phyloP scores from a whole-genome alignment of 2,888 invertebrate genomes.

The Diloba caeruleocephala region DNA sequence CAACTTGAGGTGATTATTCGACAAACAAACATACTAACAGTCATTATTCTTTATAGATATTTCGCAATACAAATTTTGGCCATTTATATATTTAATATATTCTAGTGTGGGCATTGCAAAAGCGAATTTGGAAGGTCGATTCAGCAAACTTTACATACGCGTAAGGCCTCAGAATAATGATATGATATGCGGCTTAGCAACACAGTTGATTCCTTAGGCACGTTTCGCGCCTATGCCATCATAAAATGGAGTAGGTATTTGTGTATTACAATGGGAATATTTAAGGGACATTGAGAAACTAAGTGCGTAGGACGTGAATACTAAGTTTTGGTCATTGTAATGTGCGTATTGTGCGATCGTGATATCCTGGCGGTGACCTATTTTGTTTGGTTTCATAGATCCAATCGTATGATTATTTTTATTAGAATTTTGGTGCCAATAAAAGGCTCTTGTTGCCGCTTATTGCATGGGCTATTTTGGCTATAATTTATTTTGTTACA shows the following conservation, averaged over 20 bases:
- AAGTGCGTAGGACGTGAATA: conserved; percentile 19
- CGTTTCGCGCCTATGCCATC: conserved; percentile 20
- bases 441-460: too few species aligned
- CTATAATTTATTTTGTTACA: too few species aligned
- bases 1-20: rapidly evolving
- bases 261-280: conserved; percentile 24
- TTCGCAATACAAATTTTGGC: conserved; percentile 24
- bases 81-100: conserved; percentile 51
- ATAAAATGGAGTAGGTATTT: conserved; percentile 20
- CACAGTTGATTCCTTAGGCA: conserved; percentile 16
- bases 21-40: conserved; percentile 16
- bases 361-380: conserved; percentile 45
- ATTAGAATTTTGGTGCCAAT: neutral
- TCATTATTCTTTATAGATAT: conserved; percentile 3
- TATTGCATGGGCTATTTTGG: too few species aligned
- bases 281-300: conserved; percentile 37
- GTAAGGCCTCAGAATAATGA: conserved; percentile 42
- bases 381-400: conserved; percentile 8
- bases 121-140: conserved; percentile 52
- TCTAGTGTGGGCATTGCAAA: conserved; percentile 47
- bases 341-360: conserved; percentile 18
- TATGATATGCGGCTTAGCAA: conserved; percentile 21
- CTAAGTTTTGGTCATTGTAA: conserved; percentile 37
- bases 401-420: conserved; percentile 1
- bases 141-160: conserved; percentile 49